Conservation (phyloP, 1,140 invertebrate genomes). For the Medauroidea extradentata region DNA sequence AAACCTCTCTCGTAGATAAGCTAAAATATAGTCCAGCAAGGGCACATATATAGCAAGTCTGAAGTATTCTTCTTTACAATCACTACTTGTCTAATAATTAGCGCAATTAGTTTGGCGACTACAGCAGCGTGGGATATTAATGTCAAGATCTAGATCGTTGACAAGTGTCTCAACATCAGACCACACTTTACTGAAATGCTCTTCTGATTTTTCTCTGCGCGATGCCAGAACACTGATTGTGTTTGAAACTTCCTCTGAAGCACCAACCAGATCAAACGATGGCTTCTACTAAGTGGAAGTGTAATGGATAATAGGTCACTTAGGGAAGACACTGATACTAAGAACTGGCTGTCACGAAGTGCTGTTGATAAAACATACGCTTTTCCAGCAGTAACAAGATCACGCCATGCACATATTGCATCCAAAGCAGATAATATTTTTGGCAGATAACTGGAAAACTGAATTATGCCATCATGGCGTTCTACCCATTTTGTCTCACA, state of each 20-base stretch:
- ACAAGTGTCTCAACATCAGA: too few relatives aligned
- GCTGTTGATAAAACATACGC: background rate
- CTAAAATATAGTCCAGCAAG: too few relatives aligned
- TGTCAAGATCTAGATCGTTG: too few relatives aligned
- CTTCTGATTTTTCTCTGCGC: too few relatives aligned
- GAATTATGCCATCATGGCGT: slow-evolving; percentile 16
- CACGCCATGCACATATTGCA: background rate
- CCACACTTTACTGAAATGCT: too few relatives aligned
- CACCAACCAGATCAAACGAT: background rate
- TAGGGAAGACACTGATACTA: background rate
- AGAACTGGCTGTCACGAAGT: background rate
- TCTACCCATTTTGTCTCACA: slow-evolving; percentile 26
- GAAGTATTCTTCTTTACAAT: too few relatives aligned
- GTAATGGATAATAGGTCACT: slow-evolving; percentile 6
- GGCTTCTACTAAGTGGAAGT: slow-evolving; percentile 1
- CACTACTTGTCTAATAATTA: too few relatives aligned
- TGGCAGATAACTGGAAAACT: slow-evolving; percentile 18
- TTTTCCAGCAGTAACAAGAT: slow-evolving; percentile 2
- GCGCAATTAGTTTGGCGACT: too few relatives aligned
- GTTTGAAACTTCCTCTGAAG: background rate
- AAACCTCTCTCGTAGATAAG: too few relatives aligned
- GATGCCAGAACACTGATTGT: too few relatives aligned
- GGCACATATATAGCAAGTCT: too few relatives aligned
- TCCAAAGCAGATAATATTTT: slow-evolving; percentile 1
- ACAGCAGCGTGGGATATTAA: too few relatives aligned